Evolutionary conservation across 2,888 invertebrate species (phyloP).

Genomic region (Xanthia icteritia): DNA sequence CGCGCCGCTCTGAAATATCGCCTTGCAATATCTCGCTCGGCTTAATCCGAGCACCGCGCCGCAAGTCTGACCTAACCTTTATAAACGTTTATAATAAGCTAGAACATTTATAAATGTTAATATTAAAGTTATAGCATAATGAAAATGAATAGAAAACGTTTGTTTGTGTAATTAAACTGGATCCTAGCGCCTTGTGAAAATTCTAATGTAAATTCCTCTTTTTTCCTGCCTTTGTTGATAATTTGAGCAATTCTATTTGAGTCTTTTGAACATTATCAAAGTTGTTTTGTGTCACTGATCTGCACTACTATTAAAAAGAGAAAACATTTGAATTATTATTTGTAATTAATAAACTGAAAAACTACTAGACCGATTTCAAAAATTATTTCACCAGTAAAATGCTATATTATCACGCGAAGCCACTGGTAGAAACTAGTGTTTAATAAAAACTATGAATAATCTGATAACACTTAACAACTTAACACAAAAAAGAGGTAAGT

Average conservation of each 20-base stretch:
- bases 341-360: too few relatives aligned
- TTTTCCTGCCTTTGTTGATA: conserved; percentile 31
- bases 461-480: background rate
- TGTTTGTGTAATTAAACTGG: conserved; percentile 61
- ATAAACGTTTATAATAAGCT: conserved; percentile 69
- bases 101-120: conserved; percentile 57
- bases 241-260: conserved; percentile 22
- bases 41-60: conserved; percentile 76
- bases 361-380: too few relatives aligned
- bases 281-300: background rate
- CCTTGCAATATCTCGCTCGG: conserved; percentile 84
- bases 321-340: too few relatives aligned
- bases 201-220: conserved; percentile 19
- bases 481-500: background rate
- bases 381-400: too few relatives aligned
- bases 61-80: conserved; percentile 78
- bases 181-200: conserved; percentile 44
- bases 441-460: conserved; percentile 11
- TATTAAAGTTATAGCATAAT: conserved; percentile 62
- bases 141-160: conserved; percentile 59
- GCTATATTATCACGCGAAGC: too few relatives aligned
- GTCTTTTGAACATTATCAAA: background rate
- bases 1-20: conserved; percentile 85
- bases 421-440: background rate
- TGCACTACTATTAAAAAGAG: too few relatives aligned